Conservation (phyloP, 2,888 invertebrate genomes). For the Linnaemya tessellans region DNA sequence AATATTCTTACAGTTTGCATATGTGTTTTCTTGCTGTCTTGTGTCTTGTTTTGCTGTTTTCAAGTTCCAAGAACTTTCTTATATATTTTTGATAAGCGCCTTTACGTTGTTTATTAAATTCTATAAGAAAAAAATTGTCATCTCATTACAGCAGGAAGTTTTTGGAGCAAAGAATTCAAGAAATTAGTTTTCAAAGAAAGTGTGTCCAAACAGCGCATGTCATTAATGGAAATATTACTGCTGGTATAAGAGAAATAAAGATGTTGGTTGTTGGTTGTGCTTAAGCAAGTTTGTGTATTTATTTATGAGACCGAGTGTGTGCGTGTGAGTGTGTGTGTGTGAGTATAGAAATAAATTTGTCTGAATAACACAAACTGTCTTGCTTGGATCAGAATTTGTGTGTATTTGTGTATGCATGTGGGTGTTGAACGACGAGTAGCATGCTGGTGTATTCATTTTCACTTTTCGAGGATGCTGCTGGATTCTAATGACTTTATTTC, state of each 20-base stretch:
- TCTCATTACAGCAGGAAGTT: slow-evolving; percentile 43
- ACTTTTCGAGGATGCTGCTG: slow-evolving; percentile 63
- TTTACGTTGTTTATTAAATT: slow-evolving; percentile 63
- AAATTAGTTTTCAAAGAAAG: slow-evolving; percentile 24
- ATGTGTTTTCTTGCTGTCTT: background rate
- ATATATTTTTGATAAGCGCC: slow-evolving; percentile 9
- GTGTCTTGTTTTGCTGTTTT: slow-evolving; percentile 19
- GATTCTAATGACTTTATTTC: slow-evolving; percentile 65
- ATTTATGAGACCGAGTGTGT: background rate
- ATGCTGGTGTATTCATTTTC: slow-evolving; percentile 53
- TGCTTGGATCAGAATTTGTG: slow-evolving; percentile 13
- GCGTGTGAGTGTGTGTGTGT: background rate
- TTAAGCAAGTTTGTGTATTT: slow-evolving; percentile 1
- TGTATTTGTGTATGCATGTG: background rate
- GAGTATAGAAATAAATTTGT: slow-evolving; percentile 37
- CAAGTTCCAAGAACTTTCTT: background rate
- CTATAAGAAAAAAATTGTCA: slow-evolving; percentile 14
- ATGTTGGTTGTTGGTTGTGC: background rate
- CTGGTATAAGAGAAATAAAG: slow-evolving; percentile 50
- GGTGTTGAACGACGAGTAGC: slow-evolving; percentile 4
- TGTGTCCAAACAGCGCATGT: slow-evolving; percentile 34
- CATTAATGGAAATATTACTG: slow-evolving; percentile 27
- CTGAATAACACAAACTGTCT: slow-evolving; percentile 18
- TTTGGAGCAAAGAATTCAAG: slow-evolving; percentile 46
- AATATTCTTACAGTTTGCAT: slow-evolving; percentile 9